Conservation (phyloP, 2,797 vertebrate genomes). For the Carapus acus region DNA sequence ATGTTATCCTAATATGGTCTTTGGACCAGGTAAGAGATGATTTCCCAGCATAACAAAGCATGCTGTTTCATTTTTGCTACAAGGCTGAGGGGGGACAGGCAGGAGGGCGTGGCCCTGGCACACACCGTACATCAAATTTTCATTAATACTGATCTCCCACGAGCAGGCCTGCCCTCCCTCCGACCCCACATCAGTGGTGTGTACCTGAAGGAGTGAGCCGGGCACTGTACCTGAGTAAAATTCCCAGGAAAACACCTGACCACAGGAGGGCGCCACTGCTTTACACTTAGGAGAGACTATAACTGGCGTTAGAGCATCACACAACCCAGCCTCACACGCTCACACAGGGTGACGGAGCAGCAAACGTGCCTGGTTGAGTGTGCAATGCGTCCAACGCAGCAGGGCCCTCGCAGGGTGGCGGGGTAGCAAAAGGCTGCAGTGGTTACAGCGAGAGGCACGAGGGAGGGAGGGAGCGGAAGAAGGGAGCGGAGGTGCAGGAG, state of each 20-base stretch:
- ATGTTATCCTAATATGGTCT: background rate
- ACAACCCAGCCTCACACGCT: constrained; percentile 69
- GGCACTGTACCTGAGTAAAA: constrained; percentile 82
- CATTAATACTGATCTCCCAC: constrained; percentile 43
- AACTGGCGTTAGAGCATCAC: constrained; percentile 79
- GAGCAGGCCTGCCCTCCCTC: constrained; percentile 53
- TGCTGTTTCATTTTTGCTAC: constrained; percentile 55
- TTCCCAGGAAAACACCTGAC: constrained; percentile 84
- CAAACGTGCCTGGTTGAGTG: constrained; percentile 72
- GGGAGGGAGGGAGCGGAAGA: too few relatives aligned
- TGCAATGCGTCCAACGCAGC: constrained; percentile 69
- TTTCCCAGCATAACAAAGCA: constrained; percentile 38
- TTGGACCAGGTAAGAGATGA: constrained; percentile 6
- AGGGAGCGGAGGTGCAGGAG: constrained; percentile 39
- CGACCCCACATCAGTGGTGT: constrained; percentile 54
- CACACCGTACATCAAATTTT: constrained; percentile 20
- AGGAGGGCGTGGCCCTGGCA: constrained; percentile 58
- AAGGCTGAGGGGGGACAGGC: constrained; percentile 53
- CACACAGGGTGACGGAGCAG: constrained; percentile 70
- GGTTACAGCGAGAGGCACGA: constrained; percentile 54
- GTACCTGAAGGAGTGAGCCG: constrained; percentile 62
- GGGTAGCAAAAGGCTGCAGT: constrained; percentile 28
- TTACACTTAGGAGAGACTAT: constrained; percentile 85
- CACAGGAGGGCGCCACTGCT: constrained; percentile 81
- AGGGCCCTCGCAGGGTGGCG: constrained; percentile 40